Evolutionary conservation across 2,888 invertebrate genomes (phyloP).

Genomic region (Cephus pulcher): DNA sequence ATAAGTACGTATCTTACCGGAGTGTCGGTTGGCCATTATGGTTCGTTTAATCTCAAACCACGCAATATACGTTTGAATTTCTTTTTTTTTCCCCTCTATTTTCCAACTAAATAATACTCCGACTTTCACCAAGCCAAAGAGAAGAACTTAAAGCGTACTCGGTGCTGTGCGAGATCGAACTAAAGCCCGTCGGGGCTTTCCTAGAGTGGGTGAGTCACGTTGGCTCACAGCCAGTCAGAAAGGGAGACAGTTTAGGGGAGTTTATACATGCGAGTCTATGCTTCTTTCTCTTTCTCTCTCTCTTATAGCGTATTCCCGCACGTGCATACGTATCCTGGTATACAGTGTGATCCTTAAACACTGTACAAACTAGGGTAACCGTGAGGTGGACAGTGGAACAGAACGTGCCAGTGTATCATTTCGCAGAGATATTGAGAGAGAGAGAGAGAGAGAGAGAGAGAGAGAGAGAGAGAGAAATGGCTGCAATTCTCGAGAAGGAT

Average conservation of each 20-base stretch:
- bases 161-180: conserved; percentile 52
- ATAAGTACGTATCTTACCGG: background rate
- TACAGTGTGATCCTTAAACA: background rate
- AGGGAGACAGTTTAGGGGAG: background rate
- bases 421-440: background rate
- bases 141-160: background rate
- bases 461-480: background rate
- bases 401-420: background rate
- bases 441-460: no score
- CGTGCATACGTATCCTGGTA: background rate
- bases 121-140: background rate
- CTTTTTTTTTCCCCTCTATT: background rate
- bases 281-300: background rate
- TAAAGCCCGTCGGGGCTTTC: conserved; percentile 53
- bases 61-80: background rate
- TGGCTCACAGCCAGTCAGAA: conserved; percentile 53
- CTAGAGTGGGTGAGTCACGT: conserved; percentile 61
- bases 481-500: background rate
- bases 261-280: background rate
- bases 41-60: background rate
- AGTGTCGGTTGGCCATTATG: background rate
- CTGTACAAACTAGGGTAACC: background rate
- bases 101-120: background rate
- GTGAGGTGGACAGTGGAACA: background rate
- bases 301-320: background rate